Conservation (phyloP, 2,113 vertebrate genomes). For the Actenoides hombroni region DNA sequence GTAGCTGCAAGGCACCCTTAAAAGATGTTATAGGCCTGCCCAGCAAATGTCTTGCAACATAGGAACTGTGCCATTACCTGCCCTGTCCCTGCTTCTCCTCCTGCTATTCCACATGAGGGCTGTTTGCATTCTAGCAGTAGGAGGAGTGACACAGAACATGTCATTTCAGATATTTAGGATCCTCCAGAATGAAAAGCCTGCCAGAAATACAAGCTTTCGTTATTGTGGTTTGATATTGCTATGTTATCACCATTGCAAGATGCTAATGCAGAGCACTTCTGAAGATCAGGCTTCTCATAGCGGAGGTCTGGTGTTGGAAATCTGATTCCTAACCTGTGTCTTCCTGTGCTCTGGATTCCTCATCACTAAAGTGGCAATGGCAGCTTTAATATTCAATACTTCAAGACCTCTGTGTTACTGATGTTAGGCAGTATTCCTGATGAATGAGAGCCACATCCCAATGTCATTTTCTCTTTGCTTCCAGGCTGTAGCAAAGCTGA, state of each 20-base stretch:
- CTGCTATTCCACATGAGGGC: not conserved
- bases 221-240: not conserved
- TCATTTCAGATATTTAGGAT: not conserved
- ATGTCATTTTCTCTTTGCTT: slow-evolving; percentile 39
- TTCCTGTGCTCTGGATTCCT: not conserved
- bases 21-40: not conserved
- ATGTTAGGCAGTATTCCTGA: not conserved
- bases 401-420: not conserved
- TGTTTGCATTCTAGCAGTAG: not conserved
- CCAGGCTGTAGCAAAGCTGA: slow-evolving; percentile 88
- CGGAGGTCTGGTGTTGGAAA: not conserved
- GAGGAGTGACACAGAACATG: fast-evolving
- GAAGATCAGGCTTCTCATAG: not conserved
- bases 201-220: not conserved
- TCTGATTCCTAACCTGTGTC: not conserved
- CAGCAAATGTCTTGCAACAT: not conserved
- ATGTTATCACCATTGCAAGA: not conserved
- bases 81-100: not conserved
- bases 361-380: not conserved
- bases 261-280: not conserved
- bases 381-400: not conserved
- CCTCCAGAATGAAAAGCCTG: not conserved
- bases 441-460: not conserved
- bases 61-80: fast-evolving
- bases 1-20: not conserved